Evolutionary conservation across 2,113 vertebrate genomes (phyloP).

Genomic region (Perognathus longimembris): DNA sequence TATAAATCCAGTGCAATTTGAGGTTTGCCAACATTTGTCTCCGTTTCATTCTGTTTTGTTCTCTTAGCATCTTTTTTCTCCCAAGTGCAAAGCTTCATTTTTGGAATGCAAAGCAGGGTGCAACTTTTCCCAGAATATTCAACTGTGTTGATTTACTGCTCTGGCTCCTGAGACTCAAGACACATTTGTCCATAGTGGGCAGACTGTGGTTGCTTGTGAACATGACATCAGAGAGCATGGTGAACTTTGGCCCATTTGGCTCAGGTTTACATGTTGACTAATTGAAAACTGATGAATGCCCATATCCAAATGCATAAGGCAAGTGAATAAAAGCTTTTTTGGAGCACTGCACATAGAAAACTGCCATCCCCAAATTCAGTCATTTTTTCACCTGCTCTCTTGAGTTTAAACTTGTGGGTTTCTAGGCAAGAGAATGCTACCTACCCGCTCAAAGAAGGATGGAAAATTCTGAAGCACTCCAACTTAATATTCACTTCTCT

Average conservation of each 20-base stretch:
- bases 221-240: not conserved
- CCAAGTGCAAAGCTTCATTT: conserved; percentile 52
- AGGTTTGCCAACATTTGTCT: conserved; percentile 75
- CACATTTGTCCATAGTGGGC: conserved; percentile 7
- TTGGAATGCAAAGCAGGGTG: conserved; percentile 60
- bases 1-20: conserved; percentile 71
- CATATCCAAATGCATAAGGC: conserved; percentile 32
- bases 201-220: conserved; percentile 5
- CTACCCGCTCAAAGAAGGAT: not conserved
- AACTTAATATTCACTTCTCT: conserved; percentile 47
- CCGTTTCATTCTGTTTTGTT: conserved; percentile 70
- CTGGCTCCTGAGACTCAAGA: not conserved
- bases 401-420: not conserved
- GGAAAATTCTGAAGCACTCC: conserved; percentile 14
- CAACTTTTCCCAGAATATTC: conserved; percentile 17
- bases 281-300: conserved; percentile 54
- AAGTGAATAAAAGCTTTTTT: conserved; percentile 56
- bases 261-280: conserved; percentile 1
- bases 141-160: not conserved
- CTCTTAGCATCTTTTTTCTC: conserved; percentile 49
- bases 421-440: not conserved
- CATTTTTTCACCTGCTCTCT: conserved; percentile 55
- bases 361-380: conserved; percentile 18
- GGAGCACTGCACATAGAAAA: not conserved
- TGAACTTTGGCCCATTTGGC: conserved; percentile 59